phyloP scores from a whole-genome alignment of 2,888 invertebrate genomes.

The Athrips mouffetella region DNA sequence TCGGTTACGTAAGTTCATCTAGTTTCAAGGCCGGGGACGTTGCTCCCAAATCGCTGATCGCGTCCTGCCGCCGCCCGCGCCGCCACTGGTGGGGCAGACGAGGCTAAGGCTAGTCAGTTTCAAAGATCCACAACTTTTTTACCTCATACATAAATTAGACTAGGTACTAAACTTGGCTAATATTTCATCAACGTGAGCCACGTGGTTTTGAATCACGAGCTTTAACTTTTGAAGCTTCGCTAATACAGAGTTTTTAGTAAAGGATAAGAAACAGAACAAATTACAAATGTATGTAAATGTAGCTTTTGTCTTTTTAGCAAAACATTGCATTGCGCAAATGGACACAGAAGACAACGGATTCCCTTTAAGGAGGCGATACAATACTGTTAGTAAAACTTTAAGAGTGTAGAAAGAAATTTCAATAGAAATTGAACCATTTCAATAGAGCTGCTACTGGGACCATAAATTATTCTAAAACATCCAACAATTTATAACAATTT shows the following conservation, averaged over 20 bases:
- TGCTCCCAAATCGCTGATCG: conserved; percentile 76
- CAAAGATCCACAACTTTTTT: conserved; percentile 63
- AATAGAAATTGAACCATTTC: background rate
- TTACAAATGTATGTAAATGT: too few relatives aligned
- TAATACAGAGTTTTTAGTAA: too few relatives aligned
- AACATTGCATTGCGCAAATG: too few relatives aligned
- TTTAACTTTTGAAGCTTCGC: too few relatives aligned
- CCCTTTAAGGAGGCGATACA: too few relatives aligned
- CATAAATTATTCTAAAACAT: conserved; percentile 51
- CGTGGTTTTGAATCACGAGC: background rate
- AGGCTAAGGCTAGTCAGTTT: conserved; percentile 57
- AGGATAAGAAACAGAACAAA: too few relatives aligned
- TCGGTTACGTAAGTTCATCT: conserved; percentile 77
- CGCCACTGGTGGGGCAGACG: conserved; percentile 45
- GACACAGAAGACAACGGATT: too few relatives aligned
- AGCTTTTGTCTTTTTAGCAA: too few relatives aligned
- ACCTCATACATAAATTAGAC: conserved; percentile 6
- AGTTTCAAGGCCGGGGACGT: conserved; percentile 76
- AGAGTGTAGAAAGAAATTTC: background rate
- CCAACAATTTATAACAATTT: conserved; percentile 41
- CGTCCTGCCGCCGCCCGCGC: conserved; percentile 47
- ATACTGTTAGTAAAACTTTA: background rate
- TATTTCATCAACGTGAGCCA: background rate
- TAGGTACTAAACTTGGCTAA: background rate
- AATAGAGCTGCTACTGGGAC: conserved; percentile 38